A percentile compares a stretch with the other conserved stretches of the same genome.
Conservation (phyloP, 1,140 invertebrate genomes). For the Trichonephila clavata region DNA sequence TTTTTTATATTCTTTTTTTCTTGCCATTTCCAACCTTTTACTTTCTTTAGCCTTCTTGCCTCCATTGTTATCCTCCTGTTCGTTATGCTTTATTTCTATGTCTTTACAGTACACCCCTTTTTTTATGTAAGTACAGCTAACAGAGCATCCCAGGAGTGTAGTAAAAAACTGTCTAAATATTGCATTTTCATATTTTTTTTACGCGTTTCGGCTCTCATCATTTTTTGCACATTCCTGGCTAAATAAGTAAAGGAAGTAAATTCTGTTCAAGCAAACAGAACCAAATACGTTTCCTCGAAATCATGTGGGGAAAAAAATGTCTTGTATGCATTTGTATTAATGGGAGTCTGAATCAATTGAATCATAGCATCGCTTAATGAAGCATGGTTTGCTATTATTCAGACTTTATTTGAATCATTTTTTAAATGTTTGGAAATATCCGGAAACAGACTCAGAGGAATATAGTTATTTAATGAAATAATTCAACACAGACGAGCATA, state of each 20-base stretch:
- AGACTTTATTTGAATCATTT: background rate
- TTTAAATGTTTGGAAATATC: background rate
- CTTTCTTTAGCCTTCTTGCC: constrained; percentile 24
- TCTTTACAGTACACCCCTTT: background rate
- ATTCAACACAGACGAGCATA: background rate
- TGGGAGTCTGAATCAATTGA: background rate
- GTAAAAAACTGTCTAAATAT: constrained; percentile 67
- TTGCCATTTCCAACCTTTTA: constrained; percentile 45
- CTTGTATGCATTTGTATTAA: background rate
- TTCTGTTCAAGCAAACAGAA: background rate
- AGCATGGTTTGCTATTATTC: background rate
- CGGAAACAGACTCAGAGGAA: background rate
- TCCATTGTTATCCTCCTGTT: constrained; percentile 24
- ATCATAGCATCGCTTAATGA: constrained; percentile 9
- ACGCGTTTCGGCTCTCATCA: background rate
- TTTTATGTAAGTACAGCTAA: background rate
- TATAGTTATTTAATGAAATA: background rate
- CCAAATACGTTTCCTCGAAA: background rate
- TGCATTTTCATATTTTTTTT: constrained; percentile 25
- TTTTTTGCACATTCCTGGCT: background rate
- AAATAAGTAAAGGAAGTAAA: background rate
- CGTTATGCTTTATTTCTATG: constrained; percentile 11
- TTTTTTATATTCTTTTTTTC: background rate
- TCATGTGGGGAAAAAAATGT: background rate
- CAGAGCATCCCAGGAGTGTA: constrained; percentile 25